Evolutionary conservation across 37 sponge, comb jelly and placozoan genomes (phyloP), one percentile per base, ranked within the genome.

Genomic region (Chondrosia reniformis): DNA sequence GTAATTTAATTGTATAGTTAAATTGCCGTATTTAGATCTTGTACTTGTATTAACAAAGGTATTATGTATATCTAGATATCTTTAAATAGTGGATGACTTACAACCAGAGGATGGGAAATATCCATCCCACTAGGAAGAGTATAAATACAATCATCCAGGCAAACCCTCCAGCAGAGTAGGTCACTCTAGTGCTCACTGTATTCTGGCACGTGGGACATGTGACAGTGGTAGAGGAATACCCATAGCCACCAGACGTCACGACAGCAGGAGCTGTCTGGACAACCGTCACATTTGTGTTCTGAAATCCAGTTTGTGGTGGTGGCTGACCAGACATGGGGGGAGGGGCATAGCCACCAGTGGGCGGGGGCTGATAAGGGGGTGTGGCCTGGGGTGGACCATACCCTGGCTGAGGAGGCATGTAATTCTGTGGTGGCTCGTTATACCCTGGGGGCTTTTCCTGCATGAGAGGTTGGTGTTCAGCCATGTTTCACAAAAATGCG

Each of bases 141-240:
- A 8, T 76, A 61, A 32, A 56, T 74, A 39, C 83, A 80, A 52
- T 69, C 56, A 59, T 88, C 88, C 25, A 63, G 88, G 33, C 90
- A 92, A 13, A 90, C 87, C 57, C 67, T 75, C 46, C 88, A 84
- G 63, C 79, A 15, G 61, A 78, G 9, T 63, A 84, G 24, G 76
- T 90, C 63, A 94, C 93, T 39, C 85, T 72, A 42, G 87, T 79
- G 83, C 88, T 96, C 32, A 96, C 93, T 39, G 85, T 89, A n/a
- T 82, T 96, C 39, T 87, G 93, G 17, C 80, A 93, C 15, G 93
- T 89, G 21, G 78, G 96, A 25, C 72, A 69, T 13, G 39, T 69
- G 43, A 34, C 43, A 56, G 58, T 56, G 58, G 27, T 28, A 6
- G 58, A 6, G 27, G 6, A 8, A 24, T 56, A 24, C 2, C 66